Evolutionary conservation across 2,113 vertebrate genomes (phyloP).

Genomic region (Cyprinodon variegatus): DNA sequence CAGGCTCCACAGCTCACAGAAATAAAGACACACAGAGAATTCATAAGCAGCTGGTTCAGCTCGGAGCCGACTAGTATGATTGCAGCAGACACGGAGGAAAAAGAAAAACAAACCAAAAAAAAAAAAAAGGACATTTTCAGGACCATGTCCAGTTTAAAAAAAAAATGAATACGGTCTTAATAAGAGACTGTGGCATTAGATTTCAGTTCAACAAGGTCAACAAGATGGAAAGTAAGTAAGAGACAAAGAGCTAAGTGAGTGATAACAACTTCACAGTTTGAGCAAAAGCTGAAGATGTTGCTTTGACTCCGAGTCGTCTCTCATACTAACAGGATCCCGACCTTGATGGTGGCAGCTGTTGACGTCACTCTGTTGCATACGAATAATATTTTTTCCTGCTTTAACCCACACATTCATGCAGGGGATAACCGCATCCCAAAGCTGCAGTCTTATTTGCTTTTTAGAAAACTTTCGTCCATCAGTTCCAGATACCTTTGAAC

Average conservation of each 20-base stretch:
- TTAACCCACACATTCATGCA: slow-evolving; percentile 16
- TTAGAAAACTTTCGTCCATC: background rate
- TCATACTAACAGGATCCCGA: slow-evolving; percentile 22
- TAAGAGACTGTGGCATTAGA: background rate
- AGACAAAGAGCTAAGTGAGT: slow-evolving; percentile 17
- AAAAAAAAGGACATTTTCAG: slow-evolving; percentile 20
- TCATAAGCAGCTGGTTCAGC: slow-evolving; percentile 65
- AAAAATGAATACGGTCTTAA: slow-evolving; percentile 11
- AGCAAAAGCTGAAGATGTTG: slow-evolving; percentile 71
- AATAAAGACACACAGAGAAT: slow-evolving; percentile 51
- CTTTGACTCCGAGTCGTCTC: slow-evolving; percentile 62
- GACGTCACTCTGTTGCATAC: slow-evolving; percentile 41
- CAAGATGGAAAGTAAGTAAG: background rate
- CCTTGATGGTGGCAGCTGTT: slow-evolving; percentile 65
- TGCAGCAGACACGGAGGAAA: slow-evolving; percentile 31
- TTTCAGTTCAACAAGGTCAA: background rate
- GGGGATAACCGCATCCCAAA: background rate
- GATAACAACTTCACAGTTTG: slow-evolving; percentile 34
- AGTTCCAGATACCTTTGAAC: background rate
- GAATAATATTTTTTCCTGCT: slow-evolving; percentile 13
- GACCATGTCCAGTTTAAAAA: slow-evolving; percentile 12
- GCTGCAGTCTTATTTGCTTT: background rate
- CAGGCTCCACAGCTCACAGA: slow-evolving; percentile 59
- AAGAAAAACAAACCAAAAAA: slow-evolving; percentile 7
- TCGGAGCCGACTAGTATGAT: slow-evolving; percentile 41